Evolutionary conservation across 2,888 invertebrate species (phyloP).

Genomic region (Chelonus formosanus): DNA sequence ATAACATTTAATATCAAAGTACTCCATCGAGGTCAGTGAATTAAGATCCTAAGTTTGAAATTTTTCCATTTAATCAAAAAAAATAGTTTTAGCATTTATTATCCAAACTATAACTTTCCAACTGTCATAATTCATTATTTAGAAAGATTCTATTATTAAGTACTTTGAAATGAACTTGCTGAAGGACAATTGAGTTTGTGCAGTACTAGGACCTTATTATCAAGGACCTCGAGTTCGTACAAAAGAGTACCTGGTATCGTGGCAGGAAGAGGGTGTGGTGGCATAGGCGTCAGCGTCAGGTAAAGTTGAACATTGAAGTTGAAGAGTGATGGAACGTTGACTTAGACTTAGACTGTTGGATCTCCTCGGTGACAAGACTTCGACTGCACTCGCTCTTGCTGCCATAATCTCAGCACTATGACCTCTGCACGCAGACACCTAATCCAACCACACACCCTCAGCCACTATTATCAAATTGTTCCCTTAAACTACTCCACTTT

Average conservation of each 20-base stretch:
- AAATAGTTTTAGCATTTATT: too few species aligned
- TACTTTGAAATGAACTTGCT: too few species aligned
- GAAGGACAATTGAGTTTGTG: not conserved
- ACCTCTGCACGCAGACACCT: conserved; percentile 60
- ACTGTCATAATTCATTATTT: not conserved
- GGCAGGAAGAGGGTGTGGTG: conserved; percentile 59
- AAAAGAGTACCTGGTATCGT: conserved; percentile 56
- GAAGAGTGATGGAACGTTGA: conserved; percentile 48
- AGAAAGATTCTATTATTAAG: not conserved
- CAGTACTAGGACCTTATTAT: conserved; percentile 7
- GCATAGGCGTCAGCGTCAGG: conserved; percentile 55
- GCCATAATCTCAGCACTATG: conserved; percentile 50
- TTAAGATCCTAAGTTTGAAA: not conserved
- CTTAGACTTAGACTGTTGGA: conserved; percentile 40
- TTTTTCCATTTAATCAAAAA: too few species aligned
- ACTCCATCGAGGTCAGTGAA: conserved; percentile 1
- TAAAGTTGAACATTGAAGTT: conserved; percentile 50
- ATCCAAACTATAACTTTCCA: too few species aligned
- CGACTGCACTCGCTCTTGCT: conserved; percentile 47
- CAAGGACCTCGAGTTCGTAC: conserved; percentile 22
- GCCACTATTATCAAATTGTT: conserved; percentile 44
- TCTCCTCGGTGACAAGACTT: conserved; percentile 45
- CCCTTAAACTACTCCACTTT: conserved; percentile 8
- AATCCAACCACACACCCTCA: conserved; percentile 62
- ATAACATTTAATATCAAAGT: conserved; percentile 1